phyloP scores from a whole-genome alignment of 2,113 vertebrate genomes.

The Scatophagus argus region DNA sequence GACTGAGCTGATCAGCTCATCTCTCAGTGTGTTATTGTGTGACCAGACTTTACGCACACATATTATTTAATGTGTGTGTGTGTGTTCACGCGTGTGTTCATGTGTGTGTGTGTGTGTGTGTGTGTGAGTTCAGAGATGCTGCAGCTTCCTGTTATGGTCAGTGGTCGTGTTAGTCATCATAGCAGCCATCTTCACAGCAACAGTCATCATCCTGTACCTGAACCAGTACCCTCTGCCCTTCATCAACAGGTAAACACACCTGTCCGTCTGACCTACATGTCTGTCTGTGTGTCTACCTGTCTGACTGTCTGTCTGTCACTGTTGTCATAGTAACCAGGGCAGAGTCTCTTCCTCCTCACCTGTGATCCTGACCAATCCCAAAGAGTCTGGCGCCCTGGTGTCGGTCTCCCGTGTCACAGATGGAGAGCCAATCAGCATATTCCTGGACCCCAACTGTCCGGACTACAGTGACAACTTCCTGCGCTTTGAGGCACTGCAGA shows the following conservation, averaged over 20 bases:
- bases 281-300: background rate
- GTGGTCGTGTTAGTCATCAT: constrained; percentile 4
- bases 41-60: no score
- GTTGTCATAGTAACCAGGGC: constrained; percentile 79
- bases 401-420: constrained; percentile 88
- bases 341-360: constrained; percentile 87
- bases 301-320: background rate
- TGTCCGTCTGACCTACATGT: background rate
- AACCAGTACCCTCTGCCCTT: constrained; percentile 64
- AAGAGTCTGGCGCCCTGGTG: constrained; percentile 89
- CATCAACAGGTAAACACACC: constrained; percentile 57
- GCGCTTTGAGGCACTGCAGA: constrained; percentile 90
- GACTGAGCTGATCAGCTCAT: no score
- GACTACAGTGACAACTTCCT: constrained; percentile 84
- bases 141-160: constrained; percentile 57
- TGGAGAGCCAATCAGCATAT: constrained; percentile 92
- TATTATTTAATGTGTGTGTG: constrained; percentile 24
- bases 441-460: constrained; percentile 94
- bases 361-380: constrained; percentile 89
- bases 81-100: no score
- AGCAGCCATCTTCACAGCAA: constrained; percentile 27
- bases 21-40: no score
- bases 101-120: constrained; percentile 38
- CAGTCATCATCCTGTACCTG: constrained; percentile 56
- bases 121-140: constrained; percentile 59